Evolutionary conservation across 2,888 invertebrate species (phyloP).

Genomic region (Auanema freiburgensis): DNA sequence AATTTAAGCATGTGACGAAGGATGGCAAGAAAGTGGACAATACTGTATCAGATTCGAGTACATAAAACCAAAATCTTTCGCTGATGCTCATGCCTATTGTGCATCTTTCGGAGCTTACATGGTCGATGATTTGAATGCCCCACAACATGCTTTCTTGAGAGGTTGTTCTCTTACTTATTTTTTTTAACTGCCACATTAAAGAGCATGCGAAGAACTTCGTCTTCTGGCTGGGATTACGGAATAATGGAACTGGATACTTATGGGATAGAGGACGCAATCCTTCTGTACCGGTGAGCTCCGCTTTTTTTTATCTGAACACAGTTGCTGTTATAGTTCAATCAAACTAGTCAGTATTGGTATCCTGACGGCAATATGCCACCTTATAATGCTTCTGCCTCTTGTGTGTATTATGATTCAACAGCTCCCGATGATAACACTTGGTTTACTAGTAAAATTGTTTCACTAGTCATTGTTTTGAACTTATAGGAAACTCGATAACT

Average conservation of each 20-base stretch:
- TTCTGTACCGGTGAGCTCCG: slow-evolving; percentile 1
- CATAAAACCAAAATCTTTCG: slow-evolving; percentile 10
- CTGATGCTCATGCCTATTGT: slow-evolving; percentile 41
- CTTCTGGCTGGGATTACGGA: slow-evolving; percentile 40
- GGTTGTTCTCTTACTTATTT: background rate
- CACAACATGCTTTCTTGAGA: slow-evolving; percentile 33
- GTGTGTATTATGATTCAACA: too few species aligned
- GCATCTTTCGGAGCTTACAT: slow-evolving; percentile 39
- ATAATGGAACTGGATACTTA: slow-evolving; percentile 18
- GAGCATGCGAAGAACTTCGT: too few species aligned
- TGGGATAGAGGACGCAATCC: slow-evolving; percentile 36
- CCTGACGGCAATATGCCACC: too few species aligned
- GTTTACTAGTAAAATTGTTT: too few species aligned
- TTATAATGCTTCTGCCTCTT: too few species aligned
- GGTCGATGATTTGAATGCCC: slow-evolving; percentile 40
- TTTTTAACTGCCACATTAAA: background rate
- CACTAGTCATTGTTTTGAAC: too few species aligned
- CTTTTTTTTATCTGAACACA: background rate
- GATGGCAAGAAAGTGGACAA: slow-evolving; percentile 40
- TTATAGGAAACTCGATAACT: slow-evolving; percentile 34
- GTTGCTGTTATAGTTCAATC: background rate
- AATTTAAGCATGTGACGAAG: slow-evolving; percentile 35
- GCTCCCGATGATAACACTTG: too few species aligned
- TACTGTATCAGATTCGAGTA: slow-evolving; percentile 36
- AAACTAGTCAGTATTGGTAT: too few species aligned